Evolutionary conservation across 2,113 vertebrate genomes (phyloP), one percentile per base, ranked within the genome.

Genomic region (Dicerorhinus sumatrensis): DNA sequence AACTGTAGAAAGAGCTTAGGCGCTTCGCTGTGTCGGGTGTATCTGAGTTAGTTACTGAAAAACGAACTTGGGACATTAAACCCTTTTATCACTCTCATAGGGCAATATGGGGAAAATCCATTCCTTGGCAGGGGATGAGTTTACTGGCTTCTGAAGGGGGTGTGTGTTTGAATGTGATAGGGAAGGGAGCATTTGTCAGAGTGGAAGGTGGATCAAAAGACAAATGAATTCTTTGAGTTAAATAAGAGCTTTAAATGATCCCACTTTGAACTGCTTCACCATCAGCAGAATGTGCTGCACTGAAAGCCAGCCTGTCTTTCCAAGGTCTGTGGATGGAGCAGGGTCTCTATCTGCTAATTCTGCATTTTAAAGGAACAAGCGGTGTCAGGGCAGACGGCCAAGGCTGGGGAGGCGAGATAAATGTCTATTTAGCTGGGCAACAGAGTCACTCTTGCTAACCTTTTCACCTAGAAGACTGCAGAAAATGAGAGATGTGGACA

Each of bases 101-200:
- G 94, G 95, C 2, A 83, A 97, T 98, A 97, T 51, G 97, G 96
- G 94, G 63, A 89, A 98, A 98, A 86, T 60, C 76, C 3, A 86
- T 96, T 98, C 97, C 98, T 98, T 98, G 98, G 98, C 98, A 98
- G 98, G 97, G 98, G 98, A 98, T 97, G 97, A 97, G 97, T 98
- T 98, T 98, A 97, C 98, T 97, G 96, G 98, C 98, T 98, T 99
- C 97, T 98, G 97, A 98, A 98, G 97, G 79, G 96, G 85, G 96
- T 94, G 92, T 98, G 97, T 99, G 98, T 98, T 98, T 98, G 98
- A 98, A 97, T 98, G 98, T 8, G 98, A 99, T 99, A 99, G 98
- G 98, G 88, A 98, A 98, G 97, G 97, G 84, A 91, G 98, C 95
- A 97, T 98, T 98, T 33, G 58, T 98, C 97, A 98, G 98, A 98